These are phyloP conservation scores for Pseudochirops corinnae DNA, from an alignment of 2,797 vertebrate genomes.

Conservation along the genomic window DNA sequence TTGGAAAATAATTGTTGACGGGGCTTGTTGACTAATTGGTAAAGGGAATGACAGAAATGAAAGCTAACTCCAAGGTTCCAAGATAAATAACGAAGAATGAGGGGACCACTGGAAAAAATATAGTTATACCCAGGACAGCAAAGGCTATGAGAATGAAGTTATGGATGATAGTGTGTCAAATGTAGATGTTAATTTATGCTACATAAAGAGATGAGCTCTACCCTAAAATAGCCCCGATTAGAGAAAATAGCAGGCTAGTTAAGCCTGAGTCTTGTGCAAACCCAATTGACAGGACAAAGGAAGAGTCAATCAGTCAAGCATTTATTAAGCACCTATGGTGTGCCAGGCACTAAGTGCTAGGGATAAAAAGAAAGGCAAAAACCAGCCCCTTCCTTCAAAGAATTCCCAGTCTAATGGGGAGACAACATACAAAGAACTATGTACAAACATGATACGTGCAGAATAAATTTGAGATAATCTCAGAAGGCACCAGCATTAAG, in stretches of 20 bases:
- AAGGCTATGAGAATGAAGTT: not conserved
- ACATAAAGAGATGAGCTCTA: not conserved
- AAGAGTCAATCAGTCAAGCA: not conserved
- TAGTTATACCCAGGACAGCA: not conserved
- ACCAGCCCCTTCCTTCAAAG: not conserved
- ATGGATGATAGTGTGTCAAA: not conserved
- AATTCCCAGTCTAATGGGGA: not conserved
- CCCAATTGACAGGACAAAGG: not conserved
- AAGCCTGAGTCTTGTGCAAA: not conserved
- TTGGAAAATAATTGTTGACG: not conserved
- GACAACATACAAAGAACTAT: not conserved
- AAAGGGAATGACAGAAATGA: not conserved
- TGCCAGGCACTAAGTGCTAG: not conserved
- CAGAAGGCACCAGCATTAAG: not conserved
- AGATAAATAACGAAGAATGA: not conserved
- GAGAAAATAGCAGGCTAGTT: not conserved
- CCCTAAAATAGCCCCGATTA: not conserved
- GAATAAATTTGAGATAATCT: not conserved
- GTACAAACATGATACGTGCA: not conserved
- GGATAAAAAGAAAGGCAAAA: not conserved
- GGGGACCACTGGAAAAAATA: not conserved
- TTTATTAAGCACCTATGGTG: not conserved
- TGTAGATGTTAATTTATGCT: not conserved
- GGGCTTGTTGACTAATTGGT: not conserved
- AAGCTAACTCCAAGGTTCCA: not conserved